Percentiles rank a stretch among this genome's conserved stretches.
phyloP scores from a whole-genome alignment of 2,888 invertebrate genomes.

The Notodonta dromedarius region DNA sequence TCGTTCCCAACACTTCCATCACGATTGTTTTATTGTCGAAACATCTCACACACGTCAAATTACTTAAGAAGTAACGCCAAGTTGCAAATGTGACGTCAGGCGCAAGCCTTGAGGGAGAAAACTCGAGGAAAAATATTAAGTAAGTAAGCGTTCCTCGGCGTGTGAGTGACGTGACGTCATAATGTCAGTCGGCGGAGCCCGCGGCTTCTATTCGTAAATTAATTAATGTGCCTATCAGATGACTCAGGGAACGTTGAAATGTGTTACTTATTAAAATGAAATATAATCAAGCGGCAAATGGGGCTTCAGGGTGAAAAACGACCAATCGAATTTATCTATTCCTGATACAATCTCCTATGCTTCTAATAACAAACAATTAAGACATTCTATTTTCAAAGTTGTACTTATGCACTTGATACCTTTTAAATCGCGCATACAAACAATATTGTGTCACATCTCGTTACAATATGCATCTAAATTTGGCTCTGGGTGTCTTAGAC shows the following conservation, averaged over 20 bases:
- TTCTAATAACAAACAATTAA: too few relatives aligned
- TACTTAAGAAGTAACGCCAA: neutral
- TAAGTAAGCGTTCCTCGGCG: constrained; percentile 18
- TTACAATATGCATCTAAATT: too few relatives aligned
- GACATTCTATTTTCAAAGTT: neutral
- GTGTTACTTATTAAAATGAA: constrained; percentile 16
- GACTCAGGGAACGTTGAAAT: constrained; percentile 10
- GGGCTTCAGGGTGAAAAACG: neutral
- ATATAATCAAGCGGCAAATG: neutral
- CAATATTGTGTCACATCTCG: neutral
- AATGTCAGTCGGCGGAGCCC: constrained; percentile 8
- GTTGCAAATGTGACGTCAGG: constrained; percentile 4
- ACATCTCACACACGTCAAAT: neutral
- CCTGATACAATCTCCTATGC: too few relatives aligned
- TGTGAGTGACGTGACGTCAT: constrained; percentile 11
- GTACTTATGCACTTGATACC: neutral
- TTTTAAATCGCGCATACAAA: neutral
- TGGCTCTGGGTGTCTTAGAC: too few relatives aligned
- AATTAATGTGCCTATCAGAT: constrained; percentile 28
- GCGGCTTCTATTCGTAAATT: constrained; percentile 30
- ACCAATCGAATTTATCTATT: too few relatives aligned
- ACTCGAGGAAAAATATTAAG: constrained; percentile 29
- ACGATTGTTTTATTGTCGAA: neutral
- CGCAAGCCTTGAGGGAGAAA: constrained; percentile 19
- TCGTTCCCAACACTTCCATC: neutral